Base-by-base conservation (phyloP, 2,113 vertebrate genomes). In the Lathamus discolor region DNA sequence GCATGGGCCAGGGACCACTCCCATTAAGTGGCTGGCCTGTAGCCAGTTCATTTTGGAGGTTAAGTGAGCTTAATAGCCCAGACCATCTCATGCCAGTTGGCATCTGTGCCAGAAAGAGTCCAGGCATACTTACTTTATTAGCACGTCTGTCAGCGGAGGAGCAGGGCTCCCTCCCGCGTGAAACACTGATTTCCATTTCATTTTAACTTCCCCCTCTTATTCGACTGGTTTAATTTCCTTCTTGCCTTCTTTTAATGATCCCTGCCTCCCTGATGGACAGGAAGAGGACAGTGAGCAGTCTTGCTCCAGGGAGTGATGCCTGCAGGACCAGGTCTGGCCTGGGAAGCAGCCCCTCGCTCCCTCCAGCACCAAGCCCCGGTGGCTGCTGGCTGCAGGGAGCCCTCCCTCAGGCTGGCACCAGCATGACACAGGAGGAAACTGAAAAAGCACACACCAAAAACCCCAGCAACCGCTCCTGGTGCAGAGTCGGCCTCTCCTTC, bases 171-270 rank as follows among this genome's bases (percentile, higher is more conserved):
- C 57, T 93, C 93, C 93, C 90, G 95, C 94, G 82, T 70, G 89
- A 92, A 92, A 69, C 93, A 91, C 82, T 88, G 92, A 95, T 95
- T 95, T 95, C 91, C 87, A 95, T 90, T 95, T 96, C 82, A 92
- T 95, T 95, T 95, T 83, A 84, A 85, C 78, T 91, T 89, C 57
- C 28, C 22, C 33, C 63, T 87, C 81, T 85, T 85, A 92, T 84
- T 87, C 83, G 92, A 84, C 84, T 82, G 24, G 48, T 85, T 95
- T 95, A 79, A 95, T 96, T 95, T 96, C 93, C 91, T 93, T 90
- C 91, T 86, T 82, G 83, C 67, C 68, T 94, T 88, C 55, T 89
- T 95, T 95, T 93, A 96, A 92, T 89, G 91, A 87, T 68, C 20
- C 8, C 37, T 61, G 48, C 13, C 37, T 97, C 84, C 82, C 93